Evolutionary conservation across 2,888 invertebrate species (phyloP).

Genomic region (Onthophagus sagittarius): DNA sequence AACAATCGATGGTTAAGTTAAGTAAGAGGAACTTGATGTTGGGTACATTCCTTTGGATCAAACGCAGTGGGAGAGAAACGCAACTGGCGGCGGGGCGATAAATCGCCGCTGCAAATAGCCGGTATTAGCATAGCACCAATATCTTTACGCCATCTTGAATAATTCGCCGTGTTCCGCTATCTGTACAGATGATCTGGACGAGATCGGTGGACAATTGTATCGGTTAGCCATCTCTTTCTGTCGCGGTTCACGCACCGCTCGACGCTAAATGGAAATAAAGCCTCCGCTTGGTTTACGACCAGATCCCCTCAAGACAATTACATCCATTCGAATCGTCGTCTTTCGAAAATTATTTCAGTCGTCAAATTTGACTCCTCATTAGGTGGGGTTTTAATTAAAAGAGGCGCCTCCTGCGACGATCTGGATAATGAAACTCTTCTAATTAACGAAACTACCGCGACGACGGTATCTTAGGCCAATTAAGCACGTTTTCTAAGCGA

Average conservation of each 20-base stretch:
- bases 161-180: conserved; percentile 45
- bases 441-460: not conserved
- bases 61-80: not conserved
- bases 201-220: conserved; percentile 45
- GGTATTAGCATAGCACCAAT: conserved; percentile 26
- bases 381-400: not conserved
- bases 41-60: not conserved
- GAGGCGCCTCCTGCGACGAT: not conserved
- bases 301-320: not conserved
- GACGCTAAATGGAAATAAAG: conserved; percentile 10
- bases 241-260: not conserved
- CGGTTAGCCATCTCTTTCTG: conserved; percentile 25
- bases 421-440: not conserved
- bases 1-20: not conserved
- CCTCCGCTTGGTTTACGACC: conserved; percentile 3
- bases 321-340: not conserved
- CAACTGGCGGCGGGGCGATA: not conserved
- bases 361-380: not conserved
- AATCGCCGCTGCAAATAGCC: not conserved
- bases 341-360: not conserved
- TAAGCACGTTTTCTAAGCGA: not conserved
- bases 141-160: conserved; percentile 47
- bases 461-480: not conserved
- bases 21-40: not conserved
- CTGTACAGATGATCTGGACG: conserved; percentile 43